A percentile compares a stretch with the other conserved stretches of the same genome.
Evolutionary conservation across 2,113 vertebrate genomes (phyloP).

Genomic region (Petrocephalus microphthalmus): DNA sequence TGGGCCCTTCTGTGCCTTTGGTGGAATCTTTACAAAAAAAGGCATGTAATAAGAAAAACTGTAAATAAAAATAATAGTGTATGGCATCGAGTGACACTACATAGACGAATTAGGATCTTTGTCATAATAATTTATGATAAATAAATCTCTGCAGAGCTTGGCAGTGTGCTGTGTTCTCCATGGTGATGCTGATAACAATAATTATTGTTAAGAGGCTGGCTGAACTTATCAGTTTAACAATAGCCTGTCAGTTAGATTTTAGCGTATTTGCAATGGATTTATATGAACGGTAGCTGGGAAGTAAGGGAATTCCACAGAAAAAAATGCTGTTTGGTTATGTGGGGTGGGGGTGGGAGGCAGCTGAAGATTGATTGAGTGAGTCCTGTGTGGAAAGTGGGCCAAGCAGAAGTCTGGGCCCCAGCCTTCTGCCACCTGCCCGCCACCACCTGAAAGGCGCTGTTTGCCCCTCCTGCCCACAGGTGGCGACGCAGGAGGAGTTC

Average conservation of each 20-base stretch:
- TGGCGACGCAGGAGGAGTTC: slow-evolving; percentile 89
- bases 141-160: background rate
- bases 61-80: background rate
- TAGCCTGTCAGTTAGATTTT: background rate
- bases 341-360: background rate
- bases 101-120: background rate
- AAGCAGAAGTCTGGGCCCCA: background rate
- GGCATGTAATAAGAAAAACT: background rate
- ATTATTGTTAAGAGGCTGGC: background rate
- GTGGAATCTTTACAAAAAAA: background rate
- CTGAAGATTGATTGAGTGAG: background rate
- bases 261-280: background rate
- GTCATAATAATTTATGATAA: background rate
- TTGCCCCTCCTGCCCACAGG: slow-evolving; percentile 47
- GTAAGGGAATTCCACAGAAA: background rate
- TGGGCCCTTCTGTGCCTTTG: background rate
- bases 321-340: background rate
- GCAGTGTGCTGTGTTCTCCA: background rate
- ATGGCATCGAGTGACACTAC: background rate
- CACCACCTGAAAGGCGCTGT: background rate
- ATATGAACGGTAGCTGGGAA: background rate
- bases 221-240: background rate
- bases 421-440: background rate
- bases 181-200: background rate
- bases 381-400: background rate